phyloP scores from a whole-genome alignment of 2,888 invertebrate species.

The Isotomurus palustris region DNA sequence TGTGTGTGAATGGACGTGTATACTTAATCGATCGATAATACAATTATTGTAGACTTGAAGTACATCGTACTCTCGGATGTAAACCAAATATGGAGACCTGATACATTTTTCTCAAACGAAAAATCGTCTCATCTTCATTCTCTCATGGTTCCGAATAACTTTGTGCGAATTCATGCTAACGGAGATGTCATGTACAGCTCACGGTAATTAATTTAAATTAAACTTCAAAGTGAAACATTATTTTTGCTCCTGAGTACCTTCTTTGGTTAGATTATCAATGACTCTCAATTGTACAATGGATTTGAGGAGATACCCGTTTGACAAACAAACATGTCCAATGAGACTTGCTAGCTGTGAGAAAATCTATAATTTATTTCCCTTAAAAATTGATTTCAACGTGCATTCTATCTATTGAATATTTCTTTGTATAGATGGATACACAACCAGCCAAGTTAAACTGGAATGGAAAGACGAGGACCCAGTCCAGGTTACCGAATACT shows the following conservation, averaged over 20 bases:
- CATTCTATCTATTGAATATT: background rate
- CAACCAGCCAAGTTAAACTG: slow-evolving; percentile 51
- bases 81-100: slow-evolving; percentile 53
- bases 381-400: background rate
- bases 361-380: background rate
- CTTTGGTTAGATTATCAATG: slow-evolving; percentile 49
- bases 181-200: slow-evolving; percentile 32
- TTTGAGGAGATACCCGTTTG: slow-evolving; percentile 52
- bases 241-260: background rate
- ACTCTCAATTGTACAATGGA: slow-evolving; percentile 53
- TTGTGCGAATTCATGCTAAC: slow-evolving; percentile 46
- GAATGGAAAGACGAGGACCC: slow-evolving; percentile 50
- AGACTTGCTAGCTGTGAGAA: slow-evolving; percentile 52
- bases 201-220: slow-evolving; percentile 20
- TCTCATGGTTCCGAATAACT: slow-evolving; percentile 49
- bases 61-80: slow-evolving; percentile 40
- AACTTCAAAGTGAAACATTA: background rate
- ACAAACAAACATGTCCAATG: slow-evolving; percentile 52
- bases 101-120: slow-evolving; percentile 53
- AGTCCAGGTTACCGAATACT: slow-evolving; percentile 48
- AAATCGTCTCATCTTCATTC: slow-evolving; percentile 51
- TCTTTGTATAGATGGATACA: slow-evolving; percentile 51
- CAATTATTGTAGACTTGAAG: slow-evolving; percentile 9
- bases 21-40: background rate
- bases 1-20: background rate